Percentiles rank a stretch among this genome's conserved stretches.
Conservation (phyloP, 2,888 invertebrate genomes). For the Sinodicranocentrus sp. region DNA sequence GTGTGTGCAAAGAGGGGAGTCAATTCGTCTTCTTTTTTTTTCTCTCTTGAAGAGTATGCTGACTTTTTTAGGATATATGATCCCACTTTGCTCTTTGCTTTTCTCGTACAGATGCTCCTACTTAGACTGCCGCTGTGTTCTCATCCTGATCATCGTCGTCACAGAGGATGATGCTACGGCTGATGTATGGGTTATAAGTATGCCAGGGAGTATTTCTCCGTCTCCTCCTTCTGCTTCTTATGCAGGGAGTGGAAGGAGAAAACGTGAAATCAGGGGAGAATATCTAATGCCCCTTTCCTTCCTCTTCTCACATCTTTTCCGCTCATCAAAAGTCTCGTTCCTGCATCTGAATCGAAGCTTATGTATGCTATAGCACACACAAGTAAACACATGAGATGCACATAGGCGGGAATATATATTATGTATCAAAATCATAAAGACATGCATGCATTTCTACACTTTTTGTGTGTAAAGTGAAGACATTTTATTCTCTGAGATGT, state of each 20-base stretch:
- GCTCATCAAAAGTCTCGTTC: too few species aligned
- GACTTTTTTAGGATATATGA: slow-evolving; percentile 36
- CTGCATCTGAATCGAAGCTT: background rate
- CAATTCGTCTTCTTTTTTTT: slow-evolving; percentile 52
- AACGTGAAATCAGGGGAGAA: slow-evolving; percentile 51
- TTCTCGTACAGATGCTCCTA: too few species aligned
- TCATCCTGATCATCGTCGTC: too few species aligned
- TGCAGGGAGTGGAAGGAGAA: slow-evolving; percentile 19
- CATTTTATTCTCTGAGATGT: background rate
- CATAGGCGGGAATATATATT: background rate
- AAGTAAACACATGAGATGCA: slow-evolving; percentile 1
- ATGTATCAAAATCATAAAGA: background rate
- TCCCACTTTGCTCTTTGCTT: slow-evolving; percentile 13
- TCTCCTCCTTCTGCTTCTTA: slow-evolving; percentile 7
- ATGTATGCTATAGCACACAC: background rate
- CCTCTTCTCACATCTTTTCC: slow-evolving; percentile 51
- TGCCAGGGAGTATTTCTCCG: background rate
- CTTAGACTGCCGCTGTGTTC: too few species aligned
- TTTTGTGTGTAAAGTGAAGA: background rate
- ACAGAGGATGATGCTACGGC: background rate
- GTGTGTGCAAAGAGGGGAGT: too few species aligned
- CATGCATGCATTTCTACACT: background rate
- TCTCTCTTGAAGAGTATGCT: slow-evolving; percentile 8
- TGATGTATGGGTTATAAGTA: slow-evolving; percentile 16
- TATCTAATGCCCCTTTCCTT: slow-evolving; percentile 56